Conservation (phyloP, 2,797 vertebrate species). For the Microhierax caerulescens region DNA sequence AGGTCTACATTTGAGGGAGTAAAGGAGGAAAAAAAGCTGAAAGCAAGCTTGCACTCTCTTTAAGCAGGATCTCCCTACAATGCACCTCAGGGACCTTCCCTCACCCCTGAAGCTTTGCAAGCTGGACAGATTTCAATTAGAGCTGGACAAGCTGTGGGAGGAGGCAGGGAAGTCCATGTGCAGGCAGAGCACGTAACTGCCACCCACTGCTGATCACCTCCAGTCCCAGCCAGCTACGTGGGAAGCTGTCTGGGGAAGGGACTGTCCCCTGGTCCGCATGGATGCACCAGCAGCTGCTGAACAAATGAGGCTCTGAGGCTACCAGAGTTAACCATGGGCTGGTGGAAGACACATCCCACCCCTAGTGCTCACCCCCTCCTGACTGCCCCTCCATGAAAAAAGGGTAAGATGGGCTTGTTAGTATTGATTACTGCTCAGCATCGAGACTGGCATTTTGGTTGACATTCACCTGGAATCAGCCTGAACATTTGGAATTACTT, state of each 20-base stretch:
- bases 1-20: neutral
- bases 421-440: neutral
- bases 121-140: neutral
- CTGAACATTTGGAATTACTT: neutral
- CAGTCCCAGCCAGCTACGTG: fast-evolving
- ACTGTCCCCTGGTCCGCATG: fast-evolving
- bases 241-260: neutral
- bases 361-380: neutral
- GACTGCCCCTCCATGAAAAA: neutral
- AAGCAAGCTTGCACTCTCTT: neutral
- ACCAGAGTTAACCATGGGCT: neutral
- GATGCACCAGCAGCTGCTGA: neutral
- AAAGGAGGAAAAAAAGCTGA: neutral
- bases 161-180: neutral
- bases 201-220: neutral
- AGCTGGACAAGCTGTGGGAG: fast-evolving
- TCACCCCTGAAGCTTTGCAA: neutral
- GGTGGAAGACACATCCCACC: neutral
- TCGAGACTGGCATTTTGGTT: neutral
- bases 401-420: neutral
- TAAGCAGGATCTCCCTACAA: neutral
- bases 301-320: neutral
- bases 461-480: neutral
- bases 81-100: neutral
- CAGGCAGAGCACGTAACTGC: neutral